Percentiles rank a stretch among this genome's conserved stretches.
phyloP scores from a whole-genome alignment of 2,888 invertebrate genomes.

The Euplagia quadripunctaria region DNA sequence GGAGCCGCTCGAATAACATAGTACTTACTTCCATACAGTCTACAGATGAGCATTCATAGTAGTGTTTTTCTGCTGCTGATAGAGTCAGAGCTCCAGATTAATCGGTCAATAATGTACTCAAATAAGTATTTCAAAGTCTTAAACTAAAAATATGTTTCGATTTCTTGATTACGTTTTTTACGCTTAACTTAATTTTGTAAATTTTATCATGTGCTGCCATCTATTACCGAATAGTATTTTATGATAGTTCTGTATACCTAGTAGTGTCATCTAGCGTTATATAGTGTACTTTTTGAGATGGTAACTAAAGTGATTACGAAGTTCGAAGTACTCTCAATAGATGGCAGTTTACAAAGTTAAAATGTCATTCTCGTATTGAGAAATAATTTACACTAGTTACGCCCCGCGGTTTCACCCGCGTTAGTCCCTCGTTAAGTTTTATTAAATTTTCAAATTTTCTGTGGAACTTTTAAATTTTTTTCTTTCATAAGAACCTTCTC shows the following conservation, averaged over 20 bases:
- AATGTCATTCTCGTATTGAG: not conserved
- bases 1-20: not conserved
- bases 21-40: not conserved
- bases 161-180: not conserved
- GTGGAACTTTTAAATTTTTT: no score
- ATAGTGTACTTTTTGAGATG: constrained; percentile 21
- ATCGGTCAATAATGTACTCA: not conserved
- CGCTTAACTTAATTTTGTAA: not conserved
- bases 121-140: not conserved
- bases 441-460: no score
- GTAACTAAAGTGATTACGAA: not conserved
- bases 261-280: constrained; percentile 50
- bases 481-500: no score
- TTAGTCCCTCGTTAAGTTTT: no score
- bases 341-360: not conserved
- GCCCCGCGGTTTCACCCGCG: no score
- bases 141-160: not conserved
- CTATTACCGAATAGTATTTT: constrained; percentile 24
- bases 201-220: constrained; percentile 32
- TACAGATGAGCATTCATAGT: no score
- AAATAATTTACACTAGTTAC: no score
- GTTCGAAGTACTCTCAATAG: not conserved
- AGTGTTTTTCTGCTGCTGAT: not conserved
- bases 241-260: constrained; percentile 6
- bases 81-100: not conserved